phyloP scores from a whole-genome alignment of 1,140 invertebrate genomes.

The Dinoponera quadriceps region DNA sequence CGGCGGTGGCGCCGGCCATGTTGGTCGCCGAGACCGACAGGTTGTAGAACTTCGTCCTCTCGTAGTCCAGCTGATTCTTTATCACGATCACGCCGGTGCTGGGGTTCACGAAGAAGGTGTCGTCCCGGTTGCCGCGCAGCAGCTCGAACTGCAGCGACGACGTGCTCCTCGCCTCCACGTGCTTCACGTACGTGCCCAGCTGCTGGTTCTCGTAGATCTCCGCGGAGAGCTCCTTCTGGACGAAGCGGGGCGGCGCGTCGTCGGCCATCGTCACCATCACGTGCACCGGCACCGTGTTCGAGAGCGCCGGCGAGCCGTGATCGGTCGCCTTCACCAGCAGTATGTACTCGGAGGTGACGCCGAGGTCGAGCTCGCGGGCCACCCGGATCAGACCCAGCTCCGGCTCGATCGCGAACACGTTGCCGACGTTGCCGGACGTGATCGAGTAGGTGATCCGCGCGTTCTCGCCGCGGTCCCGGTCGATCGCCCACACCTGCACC shows the following conservation, averaged over 20 bases:
- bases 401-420: conserved; percentile 92
- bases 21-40: conserved; percentile 94
- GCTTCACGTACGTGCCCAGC: conserved; percentile 91
- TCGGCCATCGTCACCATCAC: conserved; percentile 95
- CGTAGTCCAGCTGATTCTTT: conserved; percentile 92
- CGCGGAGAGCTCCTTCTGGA: conserved; percentile 88
- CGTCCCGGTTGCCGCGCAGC: conserved; percentile 90
- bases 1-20: conserved; percentile 91
- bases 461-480: conserved; percentile 93
- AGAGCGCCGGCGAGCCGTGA: conserved; percentile 91
- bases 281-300: conserved; percentile 93
- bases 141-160: conserved; percentile 94
- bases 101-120: conserved; percentile 93
- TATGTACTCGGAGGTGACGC: conserved; percentile 91
- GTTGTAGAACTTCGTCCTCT: conserved; percentile 92
- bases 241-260: conserved; percentile 94
- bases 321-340: conserved; percentile 93
- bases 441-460: conserved; percentile 93
- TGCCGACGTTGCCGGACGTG: conserved; percentile 93
- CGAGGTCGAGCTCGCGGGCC: conserved; percentile 90
- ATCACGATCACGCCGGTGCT: conserved; percentile 93
- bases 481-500: conserved; percentile 91
- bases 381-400: conserved; percentile 92
- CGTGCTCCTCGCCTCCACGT: conserved; percentile 91
- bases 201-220: conserved; percentile 95